These are phyloP conservation scores for Peribatodes rhomboidaria DNA, from an alignment of 2,888 invertebrate species.

Conservation along the genomic window DNA sequence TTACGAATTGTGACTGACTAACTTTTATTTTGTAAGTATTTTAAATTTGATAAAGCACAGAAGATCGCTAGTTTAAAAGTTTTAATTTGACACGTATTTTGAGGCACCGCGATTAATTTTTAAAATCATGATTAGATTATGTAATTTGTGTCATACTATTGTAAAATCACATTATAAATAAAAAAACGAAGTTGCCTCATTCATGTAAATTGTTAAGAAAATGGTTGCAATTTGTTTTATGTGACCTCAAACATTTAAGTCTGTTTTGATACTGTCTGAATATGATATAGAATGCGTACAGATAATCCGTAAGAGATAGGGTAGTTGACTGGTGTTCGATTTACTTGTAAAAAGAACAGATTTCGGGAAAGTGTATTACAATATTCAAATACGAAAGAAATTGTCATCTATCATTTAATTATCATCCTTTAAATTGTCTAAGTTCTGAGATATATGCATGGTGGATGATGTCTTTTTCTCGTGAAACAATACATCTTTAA, in stretches of 20 bases:
- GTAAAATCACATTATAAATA: conserved; percentile 2
- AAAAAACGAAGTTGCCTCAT: not conserved
- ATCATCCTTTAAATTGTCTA: too few relatives aligned
- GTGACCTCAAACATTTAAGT: conserved; percentile 1
- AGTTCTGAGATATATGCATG: too few relatives aligned
- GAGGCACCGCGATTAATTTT: conserved; percentile 1
- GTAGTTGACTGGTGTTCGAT: too few relatives aligned
- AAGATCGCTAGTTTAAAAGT: not conserved
- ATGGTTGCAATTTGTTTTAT: not conserved
- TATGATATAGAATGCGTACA: not conserved
- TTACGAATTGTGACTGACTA: conserved; percentile 29
- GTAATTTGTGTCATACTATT: conserved; percentile 32
- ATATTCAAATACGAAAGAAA: too few relatives aligned
- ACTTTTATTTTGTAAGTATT: conserved; percentile 21
- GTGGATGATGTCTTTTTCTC: too few relatives aligned
- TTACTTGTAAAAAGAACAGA: too few relatives aligned
- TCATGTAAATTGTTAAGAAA: not conserved
- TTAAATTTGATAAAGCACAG: conserved; percentile 8
- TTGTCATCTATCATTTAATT: too few relatives aligned
- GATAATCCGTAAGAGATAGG: not conserved
- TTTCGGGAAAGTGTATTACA: too few relatives aligned
- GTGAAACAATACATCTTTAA: too few relatives aligned
- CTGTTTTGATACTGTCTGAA: conserved; percentile 23
- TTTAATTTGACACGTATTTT: not conserved
- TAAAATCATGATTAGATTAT: conserved; percentile 1